phyloP scores from a whole-genome alignment of 2,888 invertebrate species.

The Norana najaformis region DNA sequence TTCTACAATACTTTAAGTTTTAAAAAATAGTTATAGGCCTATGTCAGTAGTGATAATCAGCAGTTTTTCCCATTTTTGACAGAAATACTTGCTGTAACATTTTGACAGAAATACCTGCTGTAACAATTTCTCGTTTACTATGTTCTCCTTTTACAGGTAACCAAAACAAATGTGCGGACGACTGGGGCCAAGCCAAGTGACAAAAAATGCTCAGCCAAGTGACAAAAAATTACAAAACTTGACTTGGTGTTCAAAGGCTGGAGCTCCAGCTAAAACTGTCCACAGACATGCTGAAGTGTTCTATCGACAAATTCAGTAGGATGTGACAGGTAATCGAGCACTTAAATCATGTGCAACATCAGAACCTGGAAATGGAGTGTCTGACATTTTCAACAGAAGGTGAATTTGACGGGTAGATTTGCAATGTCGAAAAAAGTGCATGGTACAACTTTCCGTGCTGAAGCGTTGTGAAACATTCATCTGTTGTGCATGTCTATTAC shows the following conservation, averaged over 20 bases:
- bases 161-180: neutral
- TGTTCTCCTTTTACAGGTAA: neutral
- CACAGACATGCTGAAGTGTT: neutral
- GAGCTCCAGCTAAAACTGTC: neutral
- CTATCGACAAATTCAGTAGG: neutral
- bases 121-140: too few relatives aligned
- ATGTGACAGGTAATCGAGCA: neutral
- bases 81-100: too few relatives aligned
- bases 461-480: neutral
- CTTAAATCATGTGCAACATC: neutral
- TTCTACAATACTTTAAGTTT: too few relatives aligned
- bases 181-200: neutral
- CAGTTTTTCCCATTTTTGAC: too few relatives aligned
- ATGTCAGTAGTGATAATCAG: too few relatives aligned
- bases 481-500: neutral
- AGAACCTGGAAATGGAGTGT: neutral
- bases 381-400: neutral
- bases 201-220: neutral
- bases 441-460: neutral
- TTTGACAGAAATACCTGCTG: too few relatives aligned
- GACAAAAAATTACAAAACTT: neutral
- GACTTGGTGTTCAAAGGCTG: neutral
- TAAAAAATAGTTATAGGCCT: too few relatives aligned
- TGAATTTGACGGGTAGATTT: neutral
- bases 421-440: neutral